Percentiles rank a stretch among this genome's conserved stretches.
Conservation (phyloP, 2,797 vertebrate species). For the Manis pentadactyla region DNA sequence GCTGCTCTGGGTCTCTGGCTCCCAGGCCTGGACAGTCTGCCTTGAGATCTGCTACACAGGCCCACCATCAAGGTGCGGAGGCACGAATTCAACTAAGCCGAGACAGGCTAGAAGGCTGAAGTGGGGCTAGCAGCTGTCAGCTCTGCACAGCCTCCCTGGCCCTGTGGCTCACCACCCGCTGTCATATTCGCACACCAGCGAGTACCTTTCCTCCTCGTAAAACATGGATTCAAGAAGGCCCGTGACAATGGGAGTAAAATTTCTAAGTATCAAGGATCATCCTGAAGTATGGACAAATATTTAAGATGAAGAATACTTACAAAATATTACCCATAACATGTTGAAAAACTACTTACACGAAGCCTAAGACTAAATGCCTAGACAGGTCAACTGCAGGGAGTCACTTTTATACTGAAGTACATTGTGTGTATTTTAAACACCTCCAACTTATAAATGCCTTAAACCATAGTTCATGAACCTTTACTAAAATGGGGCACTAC, state of each 20-base stretch:
- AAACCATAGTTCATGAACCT: too few relatives aligned
- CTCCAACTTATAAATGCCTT: neutral
- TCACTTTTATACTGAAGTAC: neutral
- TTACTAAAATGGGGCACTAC: fast-evolving
- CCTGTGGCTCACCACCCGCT: too few relatives aligned
- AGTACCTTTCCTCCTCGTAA: neutral
- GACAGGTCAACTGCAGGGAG: fast-evolving
- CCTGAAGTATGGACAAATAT: neutral
- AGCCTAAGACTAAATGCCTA: neutral
- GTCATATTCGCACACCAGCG: fast-evolving
- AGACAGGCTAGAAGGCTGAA: fast-evolving
- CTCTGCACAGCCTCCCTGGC: fast-evolving
- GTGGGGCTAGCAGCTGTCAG: fast-evolving
- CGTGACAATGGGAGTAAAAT: fast-evolving
- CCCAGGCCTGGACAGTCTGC: fast-evolving
- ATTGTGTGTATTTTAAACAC: fast-evolving
- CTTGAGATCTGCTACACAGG: neutral
- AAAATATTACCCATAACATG: neutral
- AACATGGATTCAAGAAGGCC: neutral
- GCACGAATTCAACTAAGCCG: too few relatives aligned
- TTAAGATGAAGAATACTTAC: neutral
- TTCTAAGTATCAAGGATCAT: neutral
- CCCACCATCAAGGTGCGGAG: fast-evolving
- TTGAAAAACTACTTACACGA: too few relatives aligned
- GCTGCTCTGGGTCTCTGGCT: fast-evolving